Evolutionary conservation across 2,113 vertebrate genomes (phyloP).

Genomic region (Vidua macroura): DNA sequence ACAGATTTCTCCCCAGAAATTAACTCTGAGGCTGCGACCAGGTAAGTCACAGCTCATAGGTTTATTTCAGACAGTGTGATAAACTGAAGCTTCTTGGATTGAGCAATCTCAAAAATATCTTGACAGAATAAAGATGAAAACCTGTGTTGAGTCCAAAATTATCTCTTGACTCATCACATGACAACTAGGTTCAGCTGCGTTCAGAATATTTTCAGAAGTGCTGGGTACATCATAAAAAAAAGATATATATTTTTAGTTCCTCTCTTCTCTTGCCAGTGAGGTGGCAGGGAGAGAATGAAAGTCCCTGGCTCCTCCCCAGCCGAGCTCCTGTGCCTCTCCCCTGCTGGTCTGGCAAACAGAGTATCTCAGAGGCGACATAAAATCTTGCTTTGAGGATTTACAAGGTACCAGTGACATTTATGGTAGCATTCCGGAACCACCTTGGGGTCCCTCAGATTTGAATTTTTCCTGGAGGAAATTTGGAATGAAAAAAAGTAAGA

Average conservation of each 20-base stretch:
- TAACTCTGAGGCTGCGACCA: conserved; percentile 84
- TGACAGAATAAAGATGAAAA: background rate
- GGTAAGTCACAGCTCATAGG: conserved; percentile 70
- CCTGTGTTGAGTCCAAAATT: background rate
- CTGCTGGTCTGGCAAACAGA: background rate
- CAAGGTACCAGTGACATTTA: background rate
- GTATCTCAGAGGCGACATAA: background rate
- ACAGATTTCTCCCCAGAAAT: conserved; percentile 91
- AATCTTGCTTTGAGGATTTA: conserved; percentile 13
- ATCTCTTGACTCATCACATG: background rate
- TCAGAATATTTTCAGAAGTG: background rate
- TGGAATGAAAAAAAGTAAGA: background rate
- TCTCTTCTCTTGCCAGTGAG: background rate
- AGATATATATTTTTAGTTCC: background rate
- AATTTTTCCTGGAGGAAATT: background rate
- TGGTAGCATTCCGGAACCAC: background rate
- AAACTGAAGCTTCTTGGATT: background rate
- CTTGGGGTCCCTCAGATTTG: background rate
- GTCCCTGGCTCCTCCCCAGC: background rate
- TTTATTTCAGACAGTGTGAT: background rate
- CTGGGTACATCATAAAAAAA: background rate
- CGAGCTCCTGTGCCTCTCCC: background rate
- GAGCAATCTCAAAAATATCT: background rate
- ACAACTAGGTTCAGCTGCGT: background rate
- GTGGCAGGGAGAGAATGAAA: background rate